phyloP scores from a whole-genome alignment of 2,888 invertebrate species.

The Mythimna lalbum region DNA sequence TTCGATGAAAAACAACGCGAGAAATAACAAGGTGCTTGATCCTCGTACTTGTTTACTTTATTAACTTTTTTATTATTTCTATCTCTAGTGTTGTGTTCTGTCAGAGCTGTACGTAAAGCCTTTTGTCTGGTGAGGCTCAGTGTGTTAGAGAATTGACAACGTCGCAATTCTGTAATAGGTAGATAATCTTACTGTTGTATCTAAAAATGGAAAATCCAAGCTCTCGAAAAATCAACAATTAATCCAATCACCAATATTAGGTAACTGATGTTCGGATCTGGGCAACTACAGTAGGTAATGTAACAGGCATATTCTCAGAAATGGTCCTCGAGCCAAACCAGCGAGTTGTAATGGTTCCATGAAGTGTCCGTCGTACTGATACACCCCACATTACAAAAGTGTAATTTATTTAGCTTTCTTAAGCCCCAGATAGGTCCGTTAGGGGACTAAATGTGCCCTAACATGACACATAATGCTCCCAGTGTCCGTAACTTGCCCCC shows the following conservation, averaged over 20 bases:
- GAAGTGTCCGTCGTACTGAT: not conserved
- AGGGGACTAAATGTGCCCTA: too few relatives aligned
- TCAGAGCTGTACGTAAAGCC: not conserved
- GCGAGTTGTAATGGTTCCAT: not conserved
- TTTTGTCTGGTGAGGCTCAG: slow-evolving; percentile 1
- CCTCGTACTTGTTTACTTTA: slow-evolving; percentile 20
- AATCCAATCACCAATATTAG: not conserved
- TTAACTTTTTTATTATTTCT: slow-evolving; percentile 30
- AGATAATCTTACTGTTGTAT: not conserved
- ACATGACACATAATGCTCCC: too few relatives aligned
- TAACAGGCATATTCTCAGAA: not conserved
- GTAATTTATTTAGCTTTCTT: not conserved
- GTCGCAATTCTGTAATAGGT: not conserved
- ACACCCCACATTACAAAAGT: not conserved
- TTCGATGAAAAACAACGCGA: slow-evolving; percentile 14
- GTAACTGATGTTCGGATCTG: not conserved
- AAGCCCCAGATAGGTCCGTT: too few relatives aligned
- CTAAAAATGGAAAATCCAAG: not conserved
- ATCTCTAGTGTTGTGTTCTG: not conserved
- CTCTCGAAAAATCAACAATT: not conserved
- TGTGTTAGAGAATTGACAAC: not conserved
- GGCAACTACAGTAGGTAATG: not conserved
- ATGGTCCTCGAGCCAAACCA: not conserved
- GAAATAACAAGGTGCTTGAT: not conserved
- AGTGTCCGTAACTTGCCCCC: too few relatives aligned